Conservation (phyloP, 2,888 invertebrate species). For the Brenthis daphne region DNA sequence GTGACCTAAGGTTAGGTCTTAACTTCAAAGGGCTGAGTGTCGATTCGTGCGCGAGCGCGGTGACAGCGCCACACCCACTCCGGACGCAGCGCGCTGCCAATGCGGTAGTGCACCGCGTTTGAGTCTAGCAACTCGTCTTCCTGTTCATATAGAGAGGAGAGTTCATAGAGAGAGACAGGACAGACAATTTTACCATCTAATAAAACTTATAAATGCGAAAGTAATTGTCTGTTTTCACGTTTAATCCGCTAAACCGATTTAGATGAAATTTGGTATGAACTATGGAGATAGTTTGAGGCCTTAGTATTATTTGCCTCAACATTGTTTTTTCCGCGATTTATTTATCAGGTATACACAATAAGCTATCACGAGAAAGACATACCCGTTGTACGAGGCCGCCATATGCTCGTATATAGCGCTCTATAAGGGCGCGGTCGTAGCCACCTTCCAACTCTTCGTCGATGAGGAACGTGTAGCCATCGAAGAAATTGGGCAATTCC, state of each 20-base stretch:
- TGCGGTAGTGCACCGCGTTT: background rate
- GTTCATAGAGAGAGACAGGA: too few species aligned
- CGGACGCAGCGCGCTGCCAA: conserved; percentile 46
- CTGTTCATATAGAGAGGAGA: conserved; percentile 6
- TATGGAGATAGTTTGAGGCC: too few species aligned
- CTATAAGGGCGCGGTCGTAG: conserved; percentile 54
- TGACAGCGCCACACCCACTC: conserved; percentile 85
- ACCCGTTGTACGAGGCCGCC: conserved; percentile 58
- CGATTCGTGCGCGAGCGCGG: conserved; percentile 46
- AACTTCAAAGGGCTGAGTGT: background rate
- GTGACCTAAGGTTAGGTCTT: background rate
- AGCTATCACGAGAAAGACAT: background rate
- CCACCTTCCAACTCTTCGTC: conserved; percentile 47
- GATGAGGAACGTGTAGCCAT: conserved; percentile 73
- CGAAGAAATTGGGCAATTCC: conserved; percentile 73
- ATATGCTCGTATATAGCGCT: conserved; percentile 83
- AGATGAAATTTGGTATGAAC: too few species aligned
- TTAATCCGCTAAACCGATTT: too few species aligned
- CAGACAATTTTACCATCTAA: background rate
- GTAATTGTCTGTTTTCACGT: too few species aligned
- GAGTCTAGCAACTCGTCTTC: conserved; percentile 4
- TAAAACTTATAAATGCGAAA: too few species aligned
- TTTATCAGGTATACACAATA: too few species aligned
- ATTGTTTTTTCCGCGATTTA: too few species aligned
- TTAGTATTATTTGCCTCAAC: too few species aligned